phyloP scores from a whole-genome alignment of 2,888 invertebrate genomes.

The Athripsodes cinereus region DNA sequence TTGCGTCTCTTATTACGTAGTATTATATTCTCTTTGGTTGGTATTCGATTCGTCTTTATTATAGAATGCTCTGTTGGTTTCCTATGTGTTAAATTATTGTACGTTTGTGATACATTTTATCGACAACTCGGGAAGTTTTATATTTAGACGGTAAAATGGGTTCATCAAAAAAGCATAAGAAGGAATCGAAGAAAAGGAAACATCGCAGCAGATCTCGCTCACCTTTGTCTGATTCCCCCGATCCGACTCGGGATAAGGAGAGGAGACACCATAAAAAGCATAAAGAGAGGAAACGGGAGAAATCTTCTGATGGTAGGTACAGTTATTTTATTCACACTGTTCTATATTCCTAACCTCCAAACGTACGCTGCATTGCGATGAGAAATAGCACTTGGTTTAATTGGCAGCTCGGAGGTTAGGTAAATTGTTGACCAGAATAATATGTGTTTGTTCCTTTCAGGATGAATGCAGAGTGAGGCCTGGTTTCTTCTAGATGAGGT shows the following conservation, averaged over 20 bases:
- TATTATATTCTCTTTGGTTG: too few relatives aligned
- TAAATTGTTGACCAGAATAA: neutral
- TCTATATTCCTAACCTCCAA: neutral
- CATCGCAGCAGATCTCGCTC: slow-evolving; percentile 56
- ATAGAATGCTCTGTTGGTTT: too few relatives aligned
- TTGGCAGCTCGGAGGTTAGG: neutral
- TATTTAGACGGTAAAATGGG: too few relatives aligned
- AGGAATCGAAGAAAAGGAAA: slow-evolving; percentile 62
- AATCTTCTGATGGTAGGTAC: neutral
- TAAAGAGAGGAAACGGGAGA: slow-evolving; percentile 43
- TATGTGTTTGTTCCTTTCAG: neutral
- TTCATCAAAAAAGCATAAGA: slow-evolving; percentile 62
- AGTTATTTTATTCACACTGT: neutral
- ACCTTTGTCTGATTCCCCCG: slow-evolving; percentile 43
- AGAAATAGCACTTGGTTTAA: too few relatives aligned
- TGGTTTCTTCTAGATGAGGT: too few relatives aligned
- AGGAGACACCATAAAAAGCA: slow-evolving; percentile 50
- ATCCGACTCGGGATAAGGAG: slow-evolving; percentile 46
- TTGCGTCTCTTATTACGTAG: too few relatives aligned
- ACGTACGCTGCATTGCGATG: neutral
- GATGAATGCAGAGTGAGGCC: neutral
- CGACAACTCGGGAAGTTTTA: too few relatives aligned
- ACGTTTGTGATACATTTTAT: too few relatives aligned
- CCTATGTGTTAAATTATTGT: too few relatives aligned
- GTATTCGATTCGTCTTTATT: too few relatives aligned